Evolutionary conservation across 2,888 invertebrate species (phyloP).

Genomic region (Eledona agricola): DNA sequence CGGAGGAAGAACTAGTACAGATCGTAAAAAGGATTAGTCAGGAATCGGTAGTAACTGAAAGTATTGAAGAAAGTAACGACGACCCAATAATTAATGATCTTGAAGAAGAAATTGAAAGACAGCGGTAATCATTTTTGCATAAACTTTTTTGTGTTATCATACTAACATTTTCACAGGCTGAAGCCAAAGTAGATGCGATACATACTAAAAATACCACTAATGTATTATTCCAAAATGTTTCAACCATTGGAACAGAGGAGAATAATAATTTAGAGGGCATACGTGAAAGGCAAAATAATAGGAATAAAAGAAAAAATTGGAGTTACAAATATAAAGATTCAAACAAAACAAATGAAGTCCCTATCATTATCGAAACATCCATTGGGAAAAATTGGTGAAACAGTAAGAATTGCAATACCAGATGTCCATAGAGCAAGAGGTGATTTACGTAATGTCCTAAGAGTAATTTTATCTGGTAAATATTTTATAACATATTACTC

Average conservation of each 20-base stretch:
- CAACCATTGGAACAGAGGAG: no score
- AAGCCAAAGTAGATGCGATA: no score
- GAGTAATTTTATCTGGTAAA: no score
- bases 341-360: constrained; percentile 38
- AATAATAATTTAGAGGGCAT: neutral
- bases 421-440: constrained; percentile 35
- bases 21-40: constrained; percentile 3
- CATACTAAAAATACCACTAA: neutral
- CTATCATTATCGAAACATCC: constrained; percentile 34
- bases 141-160: no score
- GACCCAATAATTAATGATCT: neutral
- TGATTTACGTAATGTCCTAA: no score
- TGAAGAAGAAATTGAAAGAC: no score
- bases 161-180: no score
- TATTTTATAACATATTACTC: no score
- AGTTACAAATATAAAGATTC: constrained; percentile 33
- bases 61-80: constrained; percentile 1
- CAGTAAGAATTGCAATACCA: constrained; percentile 35
- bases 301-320: constrained; percentile 17
- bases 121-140: no score
- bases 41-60: neutral
- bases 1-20: constrained; percentile 36
- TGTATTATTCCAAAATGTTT: neutral
- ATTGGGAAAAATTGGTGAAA: constrained; percentile 33
- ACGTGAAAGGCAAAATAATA: neutral